Base-by-base conservation (phyloP, 64 coral and sea anemone genomes). In the Cladopsammia gracilis region DNA sequence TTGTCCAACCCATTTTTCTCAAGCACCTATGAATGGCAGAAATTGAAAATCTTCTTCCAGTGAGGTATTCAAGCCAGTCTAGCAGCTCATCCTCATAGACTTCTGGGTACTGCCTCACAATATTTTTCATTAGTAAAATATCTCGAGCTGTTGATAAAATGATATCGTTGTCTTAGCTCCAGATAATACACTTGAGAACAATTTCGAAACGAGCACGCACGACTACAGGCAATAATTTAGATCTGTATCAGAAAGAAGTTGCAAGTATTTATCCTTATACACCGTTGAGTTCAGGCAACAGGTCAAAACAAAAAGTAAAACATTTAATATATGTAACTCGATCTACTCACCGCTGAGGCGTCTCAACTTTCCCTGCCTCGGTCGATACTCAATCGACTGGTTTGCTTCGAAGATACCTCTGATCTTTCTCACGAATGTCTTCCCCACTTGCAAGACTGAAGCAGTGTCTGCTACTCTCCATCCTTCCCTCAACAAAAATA, bases 101-200 rank as follows among this genome's bases (percentile, higher is more conserved):
- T 44, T 78, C 76, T 54, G 48, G 76, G 57, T 64, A 82, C 57
- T 82, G 57, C 4, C 16, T 34, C 13, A 82, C 62, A 58, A 82
- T 82, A 14, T n/a, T 45, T 64, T 82, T 82, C 44, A 62, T 34
- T 22, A 82, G 79, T 59, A 23, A 62, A 34, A 82, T 82, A 42
- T 82, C 79, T 62, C 44, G 5, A 12, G 79, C 79, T 82, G 57
- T n/a, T n/a, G n/a, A n/a, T n/a, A n/a, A n/a, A n/a, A n/a, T n/a
- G n/a, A n/a, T n/a, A n/a, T n/a, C n/a, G n/a, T n/a, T n/a, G n/a
- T n/a, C n/a, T n/a, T n/a, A n/a, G n/a, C n/a, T n/a, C n/a, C n/a
- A n/a, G n/a, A n/a, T n/a, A n/a, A n/a, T n/a, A n/a, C 0, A 64
- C 61, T n/a, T 64, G 1, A 64, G 14, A n/a, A 64, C 54, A 64